These are phyloP conservation scores for Drosophila prolongata DNA, from an alignment of 2,888 invertebrate genomes.

Conservation along the genomic window DNA sequence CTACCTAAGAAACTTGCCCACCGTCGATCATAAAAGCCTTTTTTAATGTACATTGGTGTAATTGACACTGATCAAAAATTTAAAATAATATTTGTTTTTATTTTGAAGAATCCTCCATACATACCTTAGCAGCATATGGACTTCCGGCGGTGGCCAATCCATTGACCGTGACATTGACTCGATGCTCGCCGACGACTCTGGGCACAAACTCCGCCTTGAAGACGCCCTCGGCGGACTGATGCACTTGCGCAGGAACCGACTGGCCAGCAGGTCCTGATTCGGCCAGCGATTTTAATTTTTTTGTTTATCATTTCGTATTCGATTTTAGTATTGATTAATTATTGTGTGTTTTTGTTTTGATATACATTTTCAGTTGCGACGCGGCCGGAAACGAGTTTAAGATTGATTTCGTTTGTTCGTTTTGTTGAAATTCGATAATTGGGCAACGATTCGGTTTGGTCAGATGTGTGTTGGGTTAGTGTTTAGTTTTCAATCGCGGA, in stretches of 20 bases:
- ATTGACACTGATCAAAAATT: no score
- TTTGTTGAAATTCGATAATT: constrained; percentile 65
- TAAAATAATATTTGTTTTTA: no score
- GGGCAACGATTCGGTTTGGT: constrained; percentile 42
- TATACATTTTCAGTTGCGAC: constrained; percentile 45
- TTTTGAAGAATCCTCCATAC: constrained; percentile 12
- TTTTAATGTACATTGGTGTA: no score
- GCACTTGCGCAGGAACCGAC: constrained; percentile 94
- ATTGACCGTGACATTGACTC: constrained; percentile 93
- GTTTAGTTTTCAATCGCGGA: constrained; percentile 50
- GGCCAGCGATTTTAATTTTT: constrained; percentile 38
- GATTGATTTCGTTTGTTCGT: constrained; percentile 56
- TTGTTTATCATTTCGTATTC: constrained; percentile 39
- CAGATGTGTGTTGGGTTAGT: constrained; percentile 62
- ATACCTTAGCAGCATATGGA: constrained; percentile 95
- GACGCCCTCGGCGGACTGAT: constrained; percentile 91
- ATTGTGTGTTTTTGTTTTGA: constrained; percentile 37
- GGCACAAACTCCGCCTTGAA: constrained; percentile 97
- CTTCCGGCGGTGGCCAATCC: constrained; percentile 94
- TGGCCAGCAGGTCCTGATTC: constrained; percentile 94
- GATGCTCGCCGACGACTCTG: constrained; percentile 95
- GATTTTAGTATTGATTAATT: constrained; percentile 54
- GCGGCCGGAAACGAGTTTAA: constrained; percentile 73
- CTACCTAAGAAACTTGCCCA: no score
- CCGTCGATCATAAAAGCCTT: no score